These are phyloP conservation scores for Calameuta pallipes DNA, from an alignment of 2,888 invertebrate genomes.

Conservation along the genomic window DNA sequence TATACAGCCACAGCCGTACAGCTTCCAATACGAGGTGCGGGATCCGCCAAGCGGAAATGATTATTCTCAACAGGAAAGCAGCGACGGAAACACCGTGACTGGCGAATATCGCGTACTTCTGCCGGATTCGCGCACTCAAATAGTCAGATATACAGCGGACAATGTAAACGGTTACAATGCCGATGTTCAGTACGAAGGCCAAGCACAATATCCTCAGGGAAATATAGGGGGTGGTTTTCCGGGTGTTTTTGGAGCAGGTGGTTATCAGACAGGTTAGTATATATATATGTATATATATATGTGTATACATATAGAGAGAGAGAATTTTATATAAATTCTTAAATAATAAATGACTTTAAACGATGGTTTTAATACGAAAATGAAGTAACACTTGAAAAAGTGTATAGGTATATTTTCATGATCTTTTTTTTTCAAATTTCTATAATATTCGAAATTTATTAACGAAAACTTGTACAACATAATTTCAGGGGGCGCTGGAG, in stretches of 20 bases:
- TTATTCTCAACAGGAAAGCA: slow-evolving; percentile 87
- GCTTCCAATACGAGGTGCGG: slow-evolving; percentile 87
- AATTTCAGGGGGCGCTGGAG: slow-evolving; percentile 30
- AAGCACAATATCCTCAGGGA: slow-evolving; percentile 61
- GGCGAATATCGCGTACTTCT: slow-evolving; percentile 87
- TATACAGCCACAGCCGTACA: slow-evolving; percentile 74
- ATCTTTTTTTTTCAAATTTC: no score
- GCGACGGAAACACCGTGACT: slow-evolving; percentile 84
- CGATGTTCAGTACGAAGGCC: slow-evolving; percentile 75
- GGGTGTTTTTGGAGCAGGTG: slow-evolving; percentile 28
- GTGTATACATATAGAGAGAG: no score
- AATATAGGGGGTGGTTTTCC: slow-evolving; percentile 19
- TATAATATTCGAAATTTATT: background rate
- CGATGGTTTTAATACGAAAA: no score
- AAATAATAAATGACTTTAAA: no score
- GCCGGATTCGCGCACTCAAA: slow-evolving; percentile 87
- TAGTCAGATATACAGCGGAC: slow-evolving; percentile 84
- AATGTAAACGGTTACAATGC: slow-evolving; percentile 92
- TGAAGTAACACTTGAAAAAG: no score
- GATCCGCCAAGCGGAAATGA: slow-evolving; percentile 83
- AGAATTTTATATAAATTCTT: no score
- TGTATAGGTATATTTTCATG: no score
- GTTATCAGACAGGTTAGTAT: slow-evolving; percentile 34
- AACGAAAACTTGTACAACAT: background rate
- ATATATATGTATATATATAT: no score